Base-by-base conservation (phyloP, 2,797 vertebrate genomes). In the Spinus pinus region DNA sequence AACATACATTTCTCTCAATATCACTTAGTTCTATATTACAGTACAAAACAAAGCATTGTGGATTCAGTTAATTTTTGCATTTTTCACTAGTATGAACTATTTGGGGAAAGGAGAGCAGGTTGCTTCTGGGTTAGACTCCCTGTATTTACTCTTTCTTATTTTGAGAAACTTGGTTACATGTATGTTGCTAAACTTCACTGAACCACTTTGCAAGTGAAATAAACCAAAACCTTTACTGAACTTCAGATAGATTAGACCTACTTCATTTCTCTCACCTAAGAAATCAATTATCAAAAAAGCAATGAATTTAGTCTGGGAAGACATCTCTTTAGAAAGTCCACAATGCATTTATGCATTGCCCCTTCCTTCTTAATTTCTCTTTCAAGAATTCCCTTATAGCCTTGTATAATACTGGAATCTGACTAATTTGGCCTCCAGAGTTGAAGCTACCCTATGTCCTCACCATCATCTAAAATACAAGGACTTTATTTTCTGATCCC, bases 1-100 rank as follows among this genome's bases (percentile, higher is more conserved):
- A 86, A 72, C 41, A 70, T 51, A 84, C 49, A 66, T 91, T 87
- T 88, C 66, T 79, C 46, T 81, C 72, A 83, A 8, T 64, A 81
- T 75, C 58, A 53, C 49, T 74, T 72, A 83, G 25, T 30, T 89
- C 24, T 72, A 22, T 46, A 41, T 66, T 90, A 46, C 8, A 42
- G 39, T 46, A 31, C 20, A 79, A 94, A 86, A 73, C 44, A 88
- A 93, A 41, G 25, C 39, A 66, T 53, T 39, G 69, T 51, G 64
- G 3, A 5, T 73, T 88, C 70, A 70, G 54, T 65, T 83, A 62
- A 42, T 27, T 77, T 89, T 83, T 83, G 10, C 5, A 53, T 78
- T 91, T 90, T 85, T 27, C 35, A 46, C 1, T 24, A 27, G n/a
- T 28, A 49, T 49, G 12, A 47, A 62, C 41, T n/a, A 12, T 1